A percentile compares a stretch with the other conserved stretches of the same genome.
Evolutionary conservation across 2,113 vertebrate species (phyloP).

Genomic region (Pseudois nayaur): DNA sequence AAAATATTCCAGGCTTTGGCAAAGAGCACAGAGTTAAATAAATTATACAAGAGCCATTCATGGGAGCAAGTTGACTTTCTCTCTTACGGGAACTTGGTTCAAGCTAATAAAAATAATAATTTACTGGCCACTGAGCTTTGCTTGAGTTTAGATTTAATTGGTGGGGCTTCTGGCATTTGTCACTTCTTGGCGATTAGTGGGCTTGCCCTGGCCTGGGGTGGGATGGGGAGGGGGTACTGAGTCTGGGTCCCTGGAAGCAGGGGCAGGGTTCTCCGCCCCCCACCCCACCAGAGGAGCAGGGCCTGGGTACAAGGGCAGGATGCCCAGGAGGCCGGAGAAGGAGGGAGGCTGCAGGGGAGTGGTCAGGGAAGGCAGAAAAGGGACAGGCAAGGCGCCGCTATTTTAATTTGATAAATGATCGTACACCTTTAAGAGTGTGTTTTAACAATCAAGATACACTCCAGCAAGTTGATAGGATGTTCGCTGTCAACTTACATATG

Average conservation of each 20-base stretch:
- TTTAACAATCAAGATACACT: conserved; percentile 79
- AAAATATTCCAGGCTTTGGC: conserved; percentile 85
- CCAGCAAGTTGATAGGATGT: conserved; percentile 77
- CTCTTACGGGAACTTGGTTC: conserved; percentile 73
- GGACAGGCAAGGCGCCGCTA: not conserved
- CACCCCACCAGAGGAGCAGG: not conserved
- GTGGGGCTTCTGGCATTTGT: conserved; percentile 77
- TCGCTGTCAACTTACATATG: conserved; percentile 76
- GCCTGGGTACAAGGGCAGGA: not conserved
- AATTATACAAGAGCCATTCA: conserved; percentile 78
- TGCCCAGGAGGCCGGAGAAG: not conserved
- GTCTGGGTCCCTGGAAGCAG: not conserved
- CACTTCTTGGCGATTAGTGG: conserved; percentile 74
- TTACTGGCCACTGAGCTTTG: conserved; percentile 74
- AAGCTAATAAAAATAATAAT: conserved; percentile 75
- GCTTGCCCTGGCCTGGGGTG: conserved; percentile 59
- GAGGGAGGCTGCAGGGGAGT: not conserved
- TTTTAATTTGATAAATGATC: conserved; percentile 76
- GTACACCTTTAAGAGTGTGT: conserved; percentile 76
- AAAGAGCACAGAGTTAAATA: conserved; percentile 80
- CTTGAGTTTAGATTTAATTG: conserved; percentile 80
- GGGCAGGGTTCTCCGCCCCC: not conserved
- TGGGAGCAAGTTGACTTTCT: conserved; percentile 75
- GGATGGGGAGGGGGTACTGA: not conserved
- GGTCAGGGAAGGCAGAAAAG: not conserved